A percentile compares a stretch with the other conserved stretches of the same genome.
phyloP scores from a whole-genome alignment of 2,113 vertebrate genomes.

The Vimba vimba region DNA sequence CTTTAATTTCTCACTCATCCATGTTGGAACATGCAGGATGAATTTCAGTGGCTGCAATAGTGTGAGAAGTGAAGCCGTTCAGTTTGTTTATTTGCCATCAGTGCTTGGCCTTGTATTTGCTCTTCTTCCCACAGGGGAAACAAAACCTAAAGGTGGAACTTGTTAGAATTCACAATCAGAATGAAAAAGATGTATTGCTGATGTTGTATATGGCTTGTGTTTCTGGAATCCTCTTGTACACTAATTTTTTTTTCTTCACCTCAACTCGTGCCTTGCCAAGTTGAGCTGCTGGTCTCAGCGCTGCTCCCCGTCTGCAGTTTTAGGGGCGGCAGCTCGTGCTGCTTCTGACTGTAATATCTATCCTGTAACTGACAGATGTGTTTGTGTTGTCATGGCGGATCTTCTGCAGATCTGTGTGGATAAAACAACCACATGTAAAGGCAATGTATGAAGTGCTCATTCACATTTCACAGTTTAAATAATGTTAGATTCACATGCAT shows the following conservation, averaged over 20 bases:
- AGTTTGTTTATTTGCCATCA: conserved; percentile 5
- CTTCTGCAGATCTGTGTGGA: background rate
- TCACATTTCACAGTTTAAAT: conserved; percentile 58
- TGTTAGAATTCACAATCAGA: conserved; percentile 16
- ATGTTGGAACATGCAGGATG: conserved; percentile 13
- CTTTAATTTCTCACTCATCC: conserved; percentile 2
- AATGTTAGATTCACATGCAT: conserved; percentile 47
- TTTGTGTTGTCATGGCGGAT: background rate
- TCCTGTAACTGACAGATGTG: background rate
- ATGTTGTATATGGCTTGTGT: conserved; percentile 5
- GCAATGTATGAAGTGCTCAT: conserved; percentile 35
- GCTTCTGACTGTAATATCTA: background rate
- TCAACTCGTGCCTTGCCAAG: conserved; percentile 7
- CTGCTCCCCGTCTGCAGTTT: conserved; percentile 14
- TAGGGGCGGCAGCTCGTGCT: background rate
- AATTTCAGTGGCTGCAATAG: background rate
- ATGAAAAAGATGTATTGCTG: background rate
- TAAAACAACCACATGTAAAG: background rate
- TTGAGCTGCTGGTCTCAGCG: conserved; percentile 27
- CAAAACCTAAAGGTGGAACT: background rate
- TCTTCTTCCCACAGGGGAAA: background rate
- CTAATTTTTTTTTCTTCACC: background rate
- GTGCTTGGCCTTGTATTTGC: background rate
- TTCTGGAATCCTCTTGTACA: background rate
- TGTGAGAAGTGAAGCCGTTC: background rate